These are phyloP conservation scores for Ahaetulla prasina DNA, from an alignment of 2,113 vertebrate species.

Conservation along the genomic window DNA sequence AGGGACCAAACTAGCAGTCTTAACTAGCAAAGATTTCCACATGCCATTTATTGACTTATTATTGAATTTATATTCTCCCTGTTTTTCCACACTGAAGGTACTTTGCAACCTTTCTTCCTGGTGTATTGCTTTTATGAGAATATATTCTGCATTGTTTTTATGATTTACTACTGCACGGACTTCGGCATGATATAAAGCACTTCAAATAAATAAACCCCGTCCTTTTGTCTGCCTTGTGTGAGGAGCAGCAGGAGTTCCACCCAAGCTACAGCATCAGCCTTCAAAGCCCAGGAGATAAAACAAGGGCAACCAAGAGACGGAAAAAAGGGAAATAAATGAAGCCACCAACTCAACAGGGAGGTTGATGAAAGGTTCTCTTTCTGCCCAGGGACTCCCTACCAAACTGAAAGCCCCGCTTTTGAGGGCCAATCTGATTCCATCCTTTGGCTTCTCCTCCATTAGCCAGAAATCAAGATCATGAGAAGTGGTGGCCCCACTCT, in stretches of 20 bases:
- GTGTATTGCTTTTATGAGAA: neutral
- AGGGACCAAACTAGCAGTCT: neutral
- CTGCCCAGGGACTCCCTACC: neutral
- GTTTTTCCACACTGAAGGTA: neutral
- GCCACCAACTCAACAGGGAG: neutral
- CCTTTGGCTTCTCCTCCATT: neutral
- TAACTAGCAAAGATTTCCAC: neutral
- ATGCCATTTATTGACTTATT: neutral
- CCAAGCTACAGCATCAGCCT: neutral
- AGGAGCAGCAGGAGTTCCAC: neutral
- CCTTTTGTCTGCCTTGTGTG: neutral
- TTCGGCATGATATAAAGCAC: neutral
- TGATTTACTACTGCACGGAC: neutral
- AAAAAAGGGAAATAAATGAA: neutral
- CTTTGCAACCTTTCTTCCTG: neutral
- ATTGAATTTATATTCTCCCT: neutral
- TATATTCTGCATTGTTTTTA: neutral
- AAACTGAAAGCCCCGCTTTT: neutral
- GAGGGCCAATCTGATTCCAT: neutral
- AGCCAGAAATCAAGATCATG: neutral
- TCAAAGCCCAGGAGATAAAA: neutral
- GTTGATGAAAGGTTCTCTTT: neutral
- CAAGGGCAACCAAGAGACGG: neutral
- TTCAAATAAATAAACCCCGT: neutral
- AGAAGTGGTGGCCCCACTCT: neutral